A percentile compares a stretch with the other conserved stretches of the same genome.
phyloP scores from a whole-genome alignment of 1,140 invertebrate species.

The Calycopis cecrops region DNA sequence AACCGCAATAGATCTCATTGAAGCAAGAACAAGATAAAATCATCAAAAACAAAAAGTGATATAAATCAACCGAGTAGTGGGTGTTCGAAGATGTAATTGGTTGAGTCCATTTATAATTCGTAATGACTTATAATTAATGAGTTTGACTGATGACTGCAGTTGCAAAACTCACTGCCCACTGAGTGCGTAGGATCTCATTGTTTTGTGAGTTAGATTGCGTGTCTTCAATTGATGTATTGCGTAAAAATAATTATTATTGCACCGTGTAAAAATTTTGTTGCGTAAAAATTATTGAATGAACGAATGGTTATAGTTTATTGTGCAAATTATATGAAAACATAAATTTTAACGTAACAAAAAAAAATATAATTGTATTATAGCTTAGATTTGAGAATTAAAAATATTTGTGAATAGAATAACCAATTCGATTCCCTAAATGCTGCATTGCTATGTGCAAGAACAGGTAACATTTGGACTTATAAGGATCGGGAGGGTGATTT shows the following conservation, averaged over 20 bases:
- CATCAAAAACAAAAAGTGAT: conserved; percentile 4
- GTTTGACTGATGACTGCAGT: background rate
- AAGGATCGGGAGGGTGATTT: no score
- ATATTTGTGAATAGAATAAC: no score
- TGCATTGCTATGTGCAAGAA: no score
- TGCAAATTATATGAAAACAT: no score
- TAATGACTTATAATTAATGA: conserved; percentile 11
- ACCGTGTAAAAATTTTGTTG: background rate
- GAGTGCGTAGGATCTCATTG: conserved; percentile 5
- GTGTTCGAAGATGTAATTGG: background rate
- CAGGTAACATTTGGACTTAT: no score
- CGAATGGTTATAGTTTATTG: no score
- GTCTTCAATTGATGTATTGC: background rate
- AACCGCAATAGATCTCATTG: background rate
- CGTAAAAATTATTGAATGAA: background rate
- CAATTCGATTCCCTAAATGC: no score
- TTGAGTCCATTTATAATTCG: background rate
- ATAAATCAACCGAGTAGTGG: conserved; percentile 2
- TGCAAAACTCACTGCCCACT: conserved; percentile 5
- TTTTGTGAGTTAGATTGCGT: conserved; percentile 1
- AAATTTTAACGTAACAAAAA: no score
- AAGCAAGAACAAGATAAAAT: background rate
- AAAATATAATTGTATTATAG: no score
- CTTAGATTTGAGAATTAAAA: no score
- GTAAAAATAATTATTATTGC: conserved; percentile 9